These are phyloP conservation scores for Leiothrix lutea DNA, from an alignment of 2,113 vertebrate genomes.

Conservation along the genomic window DNA sequence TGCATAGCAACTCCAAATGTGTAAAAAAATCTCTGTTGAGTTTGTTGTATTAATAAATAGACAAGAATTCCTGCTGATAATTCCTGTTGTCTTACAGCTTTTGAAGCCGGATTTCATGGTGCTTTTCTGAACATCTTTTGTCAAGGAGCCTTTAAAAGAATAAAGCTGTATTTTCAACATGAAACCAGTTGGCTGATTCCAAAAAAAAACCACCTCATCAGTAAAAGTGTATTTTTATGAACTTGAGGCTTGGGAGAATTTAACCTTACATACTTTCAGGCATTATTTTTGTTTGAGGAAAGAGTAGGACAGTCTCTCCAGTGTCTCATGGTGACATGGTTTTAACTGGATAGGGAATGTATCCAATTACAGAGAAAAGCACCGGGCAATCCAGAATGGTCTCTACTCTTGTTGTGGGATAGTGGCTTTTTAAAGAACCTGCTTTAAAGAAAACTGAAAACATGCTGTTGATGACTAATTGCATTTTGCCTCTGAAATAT, in stretches of 20 bases:
- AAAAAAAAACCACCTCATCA: not conserved
- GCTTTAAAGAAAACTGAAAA: not conserved
- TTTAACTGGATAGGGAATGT: not conserved
- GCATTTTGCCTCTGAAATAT: not conserved
- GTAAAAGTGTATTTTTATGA: not conserved
- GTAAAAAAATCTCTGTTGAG: not conserved
- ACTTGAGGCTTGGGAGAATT: not conserved
- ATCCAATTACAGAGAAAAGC: not conserved
- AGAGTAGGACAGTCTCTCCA: not conserved
- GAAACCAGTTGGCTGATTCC: not conserved
- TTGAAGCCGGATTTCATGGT: not conserved
- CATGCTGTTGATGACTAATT: not conserved
- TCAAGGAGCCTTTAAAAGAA: not conserved
- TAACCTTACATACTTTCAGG: not conserved
- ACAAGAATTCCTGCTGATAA: not conserved
- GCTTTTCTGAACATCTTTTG: not conserved
- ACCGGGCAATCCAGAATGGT: not conserved
- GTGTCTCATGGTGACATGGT: not conserved
- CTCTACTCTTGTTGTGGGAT: not conserved
- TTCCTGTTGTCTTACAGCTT: not conserved
- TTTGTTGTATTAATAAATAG: not conserved
- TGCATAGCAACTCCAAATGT: not conserved
- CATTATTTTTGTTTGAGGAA: not conserved
- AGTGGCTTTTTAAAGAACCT: not conserved
- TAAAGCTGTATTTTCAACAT: not conserved